These are phyloP conservation scores for Ophiothrix spiculata DNA, from an alignment of 35 echinoderm and acorn worm species.

Conservation along the genomic window DNA sequence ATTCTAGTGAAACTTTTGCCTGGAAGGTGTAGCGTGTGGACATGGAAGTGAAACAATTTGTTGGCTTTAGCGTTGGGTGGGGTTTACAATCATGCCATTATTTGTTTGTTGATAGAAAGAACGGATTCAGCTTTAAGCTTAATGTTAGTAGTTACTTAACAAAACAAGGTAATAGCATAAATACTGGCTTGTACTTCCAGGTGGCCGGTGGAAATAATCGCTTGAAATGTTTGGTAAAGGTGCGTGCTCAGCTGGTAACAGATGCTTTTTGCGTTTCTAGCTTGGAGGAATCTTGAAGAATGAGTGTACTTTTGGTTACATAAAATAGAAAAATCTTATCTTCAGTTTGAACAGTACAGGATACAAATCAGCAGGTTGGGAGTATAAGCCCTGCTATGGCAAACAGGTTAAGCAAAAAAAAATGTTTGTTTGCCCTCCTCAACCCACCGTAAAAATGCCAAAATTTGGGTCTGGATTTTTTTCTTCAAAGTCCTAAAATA, in stretches of 20 bases:
- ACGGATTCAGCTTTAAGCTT: neutral
- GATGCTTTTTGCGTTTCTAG: neutral
- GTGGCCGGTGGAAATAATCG: neutral
- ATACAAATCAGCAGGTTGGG: no score
- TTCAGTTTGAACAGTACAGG: no score
- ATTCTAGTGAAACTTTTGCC: neutral
- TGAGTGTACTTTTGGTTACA: no score
- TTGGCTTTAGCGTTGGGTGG: neutral
- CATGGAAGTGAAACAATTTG: slow-evolving; percentile 3
- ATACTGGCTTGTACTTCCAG: neutral
- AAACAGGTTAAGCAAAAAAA: no score
- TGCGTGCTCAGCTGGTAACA: neutral
- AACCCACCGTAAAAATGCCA: no score
- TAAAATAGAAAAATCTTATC: no score
- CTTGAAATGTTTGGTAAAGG: neutral
- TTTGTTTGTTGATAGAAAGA: slow-evolving; percentile 8
- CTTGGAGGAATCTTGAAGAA: neutral
- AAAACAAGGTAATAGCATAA: neutral
- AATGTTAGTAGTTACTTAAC: neutral
- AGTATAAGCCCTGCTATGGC: no score
- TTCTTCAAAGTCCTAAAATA: no score
- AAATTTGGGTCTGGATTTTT: no score
- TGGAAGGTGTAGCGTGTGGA: neutral
- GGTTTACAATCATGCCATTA: neutral
- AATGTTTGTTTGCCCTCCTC: no score